phyloP scores from a whole-genome alignment of 1,140 invertebrate genomes.

The Stenopsyche tienmushanensis region DNA sequence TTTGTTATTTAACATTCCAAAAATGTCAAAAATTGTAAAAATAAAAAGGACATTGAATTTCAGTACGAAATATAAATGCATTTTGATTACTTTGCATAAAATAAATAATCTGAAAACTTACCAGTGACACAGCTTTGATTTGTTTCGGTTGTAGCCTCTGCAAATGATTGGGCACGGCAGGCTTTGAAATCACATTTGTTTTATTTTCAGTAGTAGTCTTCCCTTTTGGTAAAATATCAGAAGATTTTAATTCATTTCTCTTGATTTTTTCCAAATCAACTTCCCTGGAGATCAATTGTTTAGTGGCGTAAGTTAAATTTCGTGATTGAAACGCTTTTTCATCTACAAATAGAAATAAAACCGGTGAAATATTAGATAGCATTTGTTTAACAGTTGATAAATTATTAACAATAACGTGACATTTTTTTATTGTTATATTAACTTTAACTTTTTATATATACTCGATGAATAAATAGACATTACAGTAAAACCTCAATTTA shows the following conservation, averaged over 20 bases:
- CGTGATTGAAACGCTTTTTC: constrained; percentile 38
- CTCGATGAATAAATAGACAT: too few relatives aligned
- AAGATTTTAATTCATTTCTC: constrained; percentile 42
- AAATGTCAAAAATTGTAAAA: too few relatives aligned
- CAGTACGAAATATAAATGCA: too few relatives aligned
- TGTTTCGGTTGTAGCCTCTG: constrained; percentile 63
- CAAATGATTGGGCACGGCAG: constrained; percentile 62
- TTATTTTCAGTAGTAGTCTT: constrained; percentile 21
- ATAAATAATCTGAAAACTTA: constrained; percentile 42
- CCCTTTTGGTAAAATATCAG: not conserved
- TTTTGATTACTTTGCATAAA: too few relatives aligned
- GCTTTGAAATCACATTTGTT: constrained; percentile 20
- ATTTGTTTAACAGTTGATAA: not conserved
- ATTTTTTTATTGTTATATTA: too few relatives aligned
- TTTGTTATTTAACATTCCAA: too few relatives aligned
- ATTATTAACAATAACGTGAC: too few relatives aligned
- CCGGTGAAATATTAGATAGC: not conserved
- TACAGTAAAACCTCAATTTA: too few relatives aligned
- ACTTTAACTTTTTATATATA: too few relatives aligned
- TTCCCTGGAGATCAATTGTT: constrained; percentile 77
- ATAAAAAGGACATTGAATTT: too few relatives aligned
- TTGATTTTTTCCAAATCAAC: constrained; percentile 70
- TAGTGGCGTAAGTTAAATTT: constrained; percentile 64
- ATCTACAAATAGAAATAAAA: constrained; percentile 25
- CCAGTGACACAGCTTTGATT: constrained; percentile 50